Conservation (phyloP, 2,113 vertebrate genomes). For the Salvelinus sp. region DNA sequence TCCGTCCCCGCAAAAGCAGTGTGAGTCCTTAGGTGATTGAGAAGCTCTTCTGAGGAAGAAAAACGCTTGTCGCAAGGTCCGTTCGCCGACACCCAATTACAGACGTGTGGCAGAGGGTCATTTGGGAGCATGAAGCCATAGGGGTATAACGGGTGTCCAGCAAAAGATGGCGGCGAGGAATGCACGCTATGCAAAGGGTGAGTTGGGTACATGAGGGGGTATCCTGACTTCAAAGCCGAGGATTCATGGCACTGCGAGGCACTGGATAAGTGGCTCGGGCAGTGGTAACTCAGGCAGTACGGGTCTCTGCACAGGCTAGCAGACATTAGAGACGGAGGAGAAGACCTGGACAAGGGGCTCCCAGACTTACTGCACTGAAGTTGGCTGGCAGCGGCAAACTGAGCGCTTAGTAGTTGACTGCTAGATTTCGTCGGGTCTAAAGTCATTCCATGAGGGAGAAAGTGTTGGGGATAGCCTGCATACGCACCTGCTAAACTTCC, state of each 20-base stretch:
- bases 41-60: conserved; percentile 92
- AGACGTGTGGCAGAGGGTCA: conserved; percentile 90
- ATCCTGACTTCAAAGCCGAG: conserved; percentile 88
- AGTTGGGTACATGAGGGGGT: conserved; percentile 89
- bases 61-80: conserved; percentile 98
- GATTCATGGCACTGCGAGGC: conserved; percentile 85
- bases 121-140: conserved; percentile 94
- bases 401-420: conserved; percentile 84
- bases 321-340: conserved; percentile 92
- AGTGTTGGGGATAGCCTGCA: conserved; percentile 86
- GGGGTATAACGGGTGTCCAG: conserved; percentile 88
- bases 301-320: conserved; percentile 93
- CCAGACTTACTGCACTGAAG: conserved; percentile 87
- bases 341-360: conserved; percentile 87
- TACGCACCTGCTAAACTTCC: conserved; percentile 90
- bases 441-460: conserved; percentile 89
- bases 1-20: conserved; percentile 92
- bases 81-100: conserved; percentile 95
- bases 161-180: conserved; percentile 83
- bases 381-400: conserved; percentile 81
- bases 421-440: conserved; percentile 89
- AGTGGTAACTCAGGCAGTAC: conserved; percentile 97
- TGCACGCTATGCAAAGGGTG: conserved; percentile 86
- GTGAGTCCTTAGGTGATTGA: conserved; percentile 94
- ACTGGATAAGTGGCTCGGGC: conserved; percentile 87